Conservation (phyloP, 1,140 invertebrate genomes). For the Drosophila hydei region DNA sequence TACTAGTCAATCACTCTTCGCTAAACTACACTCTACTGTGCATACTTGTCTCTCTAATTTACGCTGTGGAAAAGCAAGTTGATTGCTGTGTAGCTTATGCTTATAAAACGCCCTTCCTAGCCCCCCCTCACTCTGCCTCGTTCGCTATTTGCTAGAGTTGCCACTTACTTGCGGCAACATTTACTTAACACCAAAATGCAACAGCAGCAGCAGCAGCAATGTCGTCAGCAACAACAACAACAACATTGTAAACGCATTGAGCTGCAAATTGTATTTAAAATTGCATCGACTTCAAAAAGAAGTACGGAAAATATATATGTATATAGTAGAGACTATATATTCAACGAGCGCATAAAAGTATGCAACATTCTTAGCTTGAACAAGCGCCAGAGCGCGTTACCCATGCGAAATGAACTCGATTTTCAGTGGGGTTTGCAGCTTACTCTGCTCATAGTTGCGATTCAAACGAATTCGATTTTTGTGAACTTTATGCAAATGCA, state of each 20-base stretch:
- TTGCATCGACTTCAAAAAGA: conserved; percentile 37
- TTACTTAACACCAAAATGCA: conserved; percentile 71
- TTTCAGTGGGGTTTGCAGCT: conserved; percentile 21
- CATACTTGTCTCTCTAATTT: conserved; percentile 1
- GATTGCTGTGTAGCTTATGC: conserved; percentile 36
- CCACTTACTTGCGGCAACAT: conserved; percentile 78
- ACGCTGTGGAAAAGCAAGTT: conserved; percentile 32
- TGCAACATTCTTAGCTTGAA: conserved; percentile 45
- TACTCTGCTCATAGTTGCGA: conserved; percentile 47
- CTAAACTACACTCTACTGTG: background rate
- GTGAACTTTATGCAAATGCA: conserved; percentile 76
- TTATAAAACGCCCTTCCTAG: conserved; percentile 10
- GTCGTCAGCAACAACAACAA: conserved; percentile 44
- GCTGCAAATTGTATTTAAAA: conserved; percentile 78
- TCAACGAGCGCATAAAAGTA: conserved; percentile 43
- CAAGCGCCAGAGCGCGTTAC: background rate
- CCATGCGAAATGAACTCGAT: conserved; percentile 31
- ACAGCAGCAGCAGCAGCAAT: conserved; percentile 44
- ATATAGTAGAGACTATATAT: background rate
- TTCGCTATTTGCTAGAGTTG: conserved; percentile 52
- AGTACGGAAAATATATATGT: conserved; percentile 18
- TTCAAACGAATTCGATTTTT: conserved; percentile 38
- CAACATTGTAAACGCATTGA: conserved; percentile 61
- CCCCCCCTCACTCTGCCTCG: conserved; percentile 12
- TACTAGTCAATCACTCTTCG: background rate